phyloP scores from a whole-genome alignment of 30 jellyfish, hydroid and myxozoan genomes.

The Pelagia noctiluca region DNA sequence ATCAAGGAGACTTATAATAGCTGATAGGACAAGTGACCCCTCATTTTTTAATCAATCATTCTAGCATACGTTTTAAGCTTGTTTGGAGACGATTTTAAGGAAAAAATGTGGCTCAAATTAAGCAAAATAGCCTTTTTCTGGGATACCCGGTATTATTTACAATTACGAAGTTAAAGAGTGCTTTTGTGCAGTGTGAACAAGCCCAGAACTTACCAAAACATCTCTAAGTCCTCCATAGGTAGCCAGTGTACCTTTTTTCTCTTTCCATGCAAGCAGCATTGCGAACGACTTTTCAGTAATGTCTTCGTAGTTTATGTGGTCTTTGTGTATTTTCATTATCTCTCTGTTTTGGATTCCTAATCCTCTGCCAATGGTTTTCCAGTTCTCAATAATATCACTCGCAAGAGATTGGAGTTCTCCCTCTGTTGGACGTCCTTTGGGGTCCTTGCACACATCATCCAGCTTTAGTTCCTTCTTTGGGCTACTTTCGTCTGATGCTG shows the following conservation, averaged over 20 bases:
- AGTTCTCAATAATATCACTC: constrained; percentile 50
- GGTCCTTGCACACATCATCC: too few relatives aligned
- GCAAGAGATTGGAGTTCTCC: constrained; percentile 77
- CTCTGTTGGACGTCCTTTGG: constrained; percentile 61
- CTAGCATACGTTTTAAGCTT: too few relatives aligned
- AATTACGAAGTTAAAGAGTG: too few relatives aligned
- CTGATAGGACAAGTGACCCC: too few relatives aligned
- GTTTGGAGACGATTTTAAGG: too few relatives aligned
- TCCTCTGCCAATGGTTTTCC: constrained; percentile 95
- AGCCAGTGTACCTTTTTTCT: constrained; percentile 39
- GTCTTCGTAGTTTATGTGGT: constrained; percentile 89
- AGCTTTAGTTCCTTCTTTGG: too few relatives aligned
- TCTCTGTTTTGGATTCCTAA: constrained; percentile 59
- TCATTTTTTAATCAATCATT: too few relatives aligned
- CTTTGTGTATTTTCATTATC: constrained; percentile 79
- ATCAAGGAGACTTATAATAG: too few relatives aligned
- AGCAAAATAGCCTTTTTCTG: too few relatives aligned
- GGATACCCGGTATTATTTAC: too few relatives aligned
- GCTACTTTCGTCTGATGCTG: too few relatives aligned
- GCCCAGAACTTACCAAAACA: constrained; percentile 60
- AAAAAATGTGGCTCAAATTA: too few relatives aligned
- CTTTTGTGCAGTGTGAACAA: constrained; percentile 77
- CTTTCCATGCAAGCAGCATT: constrained; percentile 91
- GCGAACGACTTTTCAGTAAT: constrained; percentile 88
- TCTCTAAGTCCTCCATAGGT: constrained; percentile 28